phyloP scores from a whole-genome alignment of 2,797 vertebrate genomes.

The Balearica regulorum region DNA sequence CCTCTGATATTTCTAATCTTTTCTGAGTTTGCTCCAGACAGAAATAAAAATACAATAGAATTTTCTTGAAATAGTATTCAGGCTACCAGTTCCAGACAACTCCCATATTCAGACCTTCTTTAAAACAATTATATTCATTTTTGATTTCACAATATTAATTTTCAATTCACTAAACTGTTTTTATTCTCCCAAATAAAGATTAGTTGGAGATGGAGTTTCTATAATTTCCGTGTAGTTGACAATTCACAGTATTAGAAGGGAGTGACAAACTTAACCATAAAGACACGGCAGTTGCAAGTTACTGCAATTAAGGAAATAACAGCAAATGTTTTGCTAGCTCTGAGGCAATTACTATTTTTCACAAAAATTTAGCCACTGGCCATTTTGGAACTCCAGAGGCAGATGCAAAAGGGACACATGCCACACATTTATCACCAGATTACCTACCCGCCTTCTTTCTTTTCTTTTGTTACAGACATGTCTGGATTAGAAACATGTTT shows the following conservation, averaged over 20 bases:
- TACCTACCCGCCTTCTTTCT: background rate
- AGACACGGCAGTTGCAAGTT: background rate
- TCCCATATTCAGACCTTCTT: background rate
- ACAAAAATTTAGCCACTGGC: background rate
- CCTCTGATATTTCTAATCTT: slow-evolving; percentile 5
- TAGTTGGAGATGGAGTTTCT: background rate
- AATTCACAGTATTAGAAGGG: background rate
- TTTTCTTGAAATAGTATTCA: background rate
- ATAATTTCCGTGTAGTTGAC: background rate
- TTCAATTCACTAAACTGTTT: background rate
- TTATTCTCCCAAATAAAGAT: background rate
- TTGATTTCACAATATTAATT: background rate
- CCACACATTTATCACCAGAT: background rate
- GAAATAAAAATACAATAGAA: slow-evolving; percentile 15
- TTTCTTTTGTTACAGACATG: background rate
- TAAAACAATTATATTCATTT: background rate
- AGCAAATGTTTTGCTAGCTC: background rate
- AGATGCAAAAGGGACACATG: background rate
- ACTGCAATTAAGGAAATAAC: background rate
- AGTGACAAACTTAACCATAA: background rate
- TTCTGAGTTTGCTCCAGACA: background rate
- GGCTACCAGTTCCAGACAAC: background rate
- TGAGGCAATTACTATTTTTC: background rate
- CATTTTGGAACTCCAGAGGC: background rate
- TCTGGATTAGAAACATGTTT: background rate